These are phyloP conservation scores for Lottia gigantea DNA, from an alignment of 2,888 invertebrate species.

Conservation along the genomic window DNA sequence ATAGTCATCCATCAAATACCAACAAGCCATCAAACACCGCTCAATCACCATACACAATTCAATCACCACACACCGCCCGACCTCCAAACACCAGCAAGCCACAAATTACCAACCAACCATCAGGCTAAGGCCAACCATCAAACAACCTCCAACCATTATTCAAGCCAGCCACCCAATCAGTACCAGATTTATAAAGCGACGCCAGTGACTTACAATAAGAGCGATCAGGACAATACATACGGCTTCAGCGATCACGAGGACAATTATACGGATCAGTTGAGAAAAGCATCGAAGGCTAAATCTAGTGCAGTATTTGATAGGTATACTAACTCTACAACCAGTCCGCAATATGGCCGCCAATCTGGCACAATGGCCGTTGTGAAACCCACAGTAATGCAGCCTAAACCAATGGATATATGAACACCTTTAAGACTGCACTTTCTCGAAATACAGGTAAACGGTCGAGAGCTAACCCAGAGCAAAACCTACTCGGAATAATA, in stretches of 20 bases:
- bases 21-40: not conserved
- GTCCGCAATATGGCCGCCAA: constrained; percentile 32
- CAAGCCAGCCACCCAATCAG: not conserved
- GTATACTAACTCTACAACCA: constrained; percentile 25
- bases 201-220: constrained; percentile 17
- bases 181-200: not conserved
- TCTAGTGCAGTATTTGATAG: constrained; percentile 46
- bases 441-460: no score
- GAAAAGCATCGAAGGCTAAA: constrained; percentile 34
- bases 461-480: no score
- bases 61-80: not conserved
- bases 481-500: no score
- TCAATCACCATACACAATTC: not conserved
- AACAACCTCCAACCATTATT: not conserved
- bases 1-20: no score
- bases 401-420: constrained; percentile 3
- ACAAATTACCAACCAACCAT: constrained; percentile 10
- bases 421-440: not conserved
- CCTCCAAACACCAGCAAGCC: constrained; percentile 6
- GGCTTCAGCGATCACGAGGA: constrained; percentile 35
- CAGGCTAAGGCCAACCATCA: constrained; percentile 11
- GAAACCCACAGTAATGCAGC: constrained; percentile 43
- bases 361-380: constrained; percentile 41
- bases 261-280: constrained; percentile 41
- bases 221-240: constrained; percentile 13